Base-by-base conservation (phyloP, 2,113 vertebrate species). In the Chaetops frenatus region DNA sequence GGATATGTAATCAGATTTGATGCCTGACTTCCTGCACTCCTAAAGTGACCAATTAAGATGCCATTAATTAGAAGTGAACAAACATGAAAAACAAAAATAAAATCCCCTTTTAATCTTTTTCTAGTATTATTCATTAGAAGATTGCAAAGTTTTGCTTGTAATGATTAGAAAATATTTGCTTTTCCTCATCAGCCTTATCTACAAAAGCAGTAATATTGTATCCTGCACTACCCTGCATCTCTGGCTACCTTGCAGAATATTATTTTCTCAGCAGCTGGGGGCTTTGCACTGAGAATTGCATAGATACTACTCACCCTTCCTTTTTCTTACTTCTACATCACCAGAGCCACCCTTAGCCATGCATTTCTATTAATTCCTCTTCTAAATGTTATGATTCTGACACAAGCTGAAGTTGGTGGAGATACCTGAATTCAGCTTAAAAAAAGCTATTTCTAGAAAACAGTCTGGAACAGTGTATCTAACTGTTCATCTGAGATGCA, bases 1-100 rank as follows among this genome's bases (percentile, higher is more conserved):
- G 72, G 72, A 67, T 83, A 67, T 36, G 72, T 96, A 93, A 93
- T 86, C 92, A 93, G 76, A 93, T 94, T 95, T 96, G 93, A 88
- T 85, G 94, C 92, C 80, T 90, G 90, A 90, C 29, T 94, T 96
- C 83, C 61, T 72, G 36, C 65, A 78, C 53, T 60, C 76, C 65
- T 91, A 45, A 92, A 93, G 21, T 84, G 72, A 93, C 77, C 57
- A 48, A n/a, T 45, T 65, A 79, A 60, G 53, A 79, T 81, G 36
- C 48, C 27, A 56, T 79, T 94, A 88, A 73, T 89, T 94, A 84
- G 67, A 35, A 88, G 20, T 20, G 67, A 81, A 23, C 10, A 78
- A 93, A 12, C 56, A 50, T 15, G 53, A 88, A 92, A 74, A n/a
- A 16, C 23, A 47, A 80, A 86, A 82, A 15, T 65, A 45, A 92